Base-by-base conservation (phyloP, 2,888 invertebrate genomes). In the Melolontha melolontha region DNA sequence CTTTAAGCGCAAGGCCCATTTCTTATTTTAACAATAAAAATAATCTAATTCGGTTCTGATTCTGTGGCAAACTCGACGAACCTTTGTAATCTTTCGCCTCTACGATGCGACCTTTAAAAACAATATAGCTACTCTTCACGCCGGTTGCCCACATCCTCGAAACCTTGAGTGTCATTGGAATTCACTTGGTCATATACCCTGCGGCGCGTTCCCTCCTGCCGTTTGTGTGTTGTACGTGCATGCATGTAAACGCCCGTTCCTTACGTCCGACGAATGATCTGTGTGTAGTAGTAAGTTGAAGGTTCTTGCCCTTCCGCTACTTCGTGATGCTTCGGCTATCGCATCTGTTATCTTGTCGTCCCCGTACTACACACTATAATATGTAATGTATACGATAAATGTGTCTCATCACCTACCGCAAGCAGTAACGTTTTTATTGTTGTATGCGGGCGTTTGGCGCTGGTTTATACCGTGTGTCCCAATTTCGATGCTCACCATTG, bases 281-380 rank as follows among this genome's bases (percentile, higher is more conserved):
- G 41, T 55, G 12, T 17, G 22, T 42, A 42, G 27, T 44, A 41
- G 29, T 29, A 16, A 27, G 59, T 62, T 62, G 47, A 62, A 70
- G 70, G 70, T 70, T 68, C 57, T 70, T 70, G 68, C 70, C 70
- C 70, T 70, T 70, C 70, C 70, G 68, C 59, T 57, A 27, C 50
- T 64, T 16, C 17, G 49, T 62, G 47, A 49, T 62, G 59, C 59
- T 47, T 17, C 49, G 59, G 39, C 39, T 62, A 62, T 62, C 59
- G 29, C 59, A 62, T 62, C 59, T 62, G 59, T 62, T 62, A 62
- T 62, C 49, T 62, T 14, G 47, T 62, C 59, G 17, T 62, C 34
- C 39, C 34, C 8, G 6, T 8, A 8, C 1, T 34, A 8, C 10
- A 34, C 10, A 34, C 34, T 34, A 34, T 6, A 34, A 34, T 34